Conservation (phyloP, 2,797 vertebrate genomes). For the Okamejei kenojei region DNA sequence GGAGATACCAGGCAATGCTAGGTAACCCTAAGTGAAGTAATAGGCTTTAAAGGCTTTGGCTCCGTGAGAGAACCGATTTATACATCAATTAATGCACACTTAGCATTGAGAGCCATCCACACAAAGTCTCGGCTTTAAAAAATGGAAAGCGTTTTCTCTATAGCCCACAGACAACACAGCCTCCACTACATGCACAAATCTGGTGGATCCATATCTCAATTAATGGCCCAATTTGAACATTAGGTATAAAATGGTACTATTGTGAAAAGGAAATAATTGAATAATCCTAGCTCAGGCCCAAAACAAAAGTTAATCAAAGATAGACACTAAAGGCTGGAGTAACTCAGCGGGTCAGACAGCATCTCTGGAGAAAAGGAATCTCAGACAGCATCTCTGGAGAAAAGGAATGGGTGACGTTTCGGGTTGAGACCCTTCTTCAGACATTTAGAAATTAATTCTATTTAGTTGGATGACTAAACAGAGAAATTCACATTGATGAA, state of each 20-base stretch:
- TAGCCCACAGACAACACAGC: background rate
- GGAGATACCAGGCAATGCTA: constrained; percentile 40
- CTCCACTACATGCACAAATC: background rate
- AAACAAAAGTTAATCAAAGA: too few relatives aligned
- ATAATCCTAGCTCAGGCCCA: background rate
- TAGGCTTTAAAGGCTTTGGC: constrained; percentile 29
- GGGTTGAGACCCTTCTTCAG: too few relatives aligned
- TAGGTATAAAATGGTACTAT: background rate
- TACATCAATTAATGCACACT: constrained; percentile 21
- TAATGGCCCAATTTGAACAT: background rate
- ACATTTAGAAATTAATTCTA: background rate
- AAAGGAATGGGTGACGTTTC: too few relatives aligned
- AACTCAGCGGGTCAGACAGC: too few relatives aligned
- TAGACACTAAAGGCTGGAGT: too few relatives aligned
- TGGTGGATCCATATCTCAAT: too few relatives aligned
- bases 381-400: too few relatives aligned
- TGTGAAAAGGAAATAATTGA: background rate
- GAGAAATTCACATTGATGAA: background rate
- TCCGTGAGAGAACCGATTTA: background rate
- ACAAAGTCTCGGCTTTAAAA: background rate
- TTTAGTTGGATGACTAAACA: background rate
- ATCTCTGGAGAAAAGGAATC: too few relatives aligned
- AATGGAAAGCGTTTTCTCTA: background rate
- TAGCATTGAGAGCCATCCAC: background rate
- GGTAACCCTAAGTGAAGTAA: constrained; percentile 40